Evolutionary conservation across 2,113 vertebrate species (phyloP), one percentile per base, ranked within the genome.

Genomic region (Bostrychus sinensis): DNA sequence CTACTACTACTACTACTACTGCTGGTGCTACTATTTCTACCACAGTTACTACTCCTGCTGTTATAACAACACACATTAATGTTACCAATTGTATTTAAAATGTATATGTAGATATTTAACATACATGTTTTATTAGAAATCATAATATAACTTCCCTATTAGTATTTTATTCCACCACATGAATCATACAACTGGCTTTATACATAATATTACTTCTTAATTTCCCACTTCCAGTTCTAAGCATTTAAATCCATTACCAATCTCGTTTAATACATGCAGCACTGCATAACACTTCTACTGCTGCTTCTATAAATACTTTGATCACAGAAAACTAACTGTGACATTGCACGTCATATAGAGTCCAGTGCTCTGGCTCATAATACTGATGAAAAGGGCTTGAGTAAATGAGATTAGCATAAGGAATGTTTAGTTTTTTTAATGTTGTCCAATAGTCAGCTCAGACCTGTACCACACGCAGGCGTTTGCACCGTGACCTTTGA

Each of bases 341-440:
- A 74, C 73, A 48, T 46, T 62, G 71, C 62, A 69, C 7, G 3
- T 56, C 1, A 34, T 42, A 64, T 42, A 16, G 58, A 70, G 5
- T 23, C 41, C 55, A 45, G 5, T 38, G 19, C 30, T 62, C 32
- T 58, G 16, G n/a, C 32, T 54, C 38, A 55, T 58, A 56, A 57
- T 32, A 55, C 60, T 26, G 16, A 43, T 1, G 32, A 23, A 63
- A 75, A 50, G 30, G 6, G 10, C 53, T 54, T 72, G 41, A 68
- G 36, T 30, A 77, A 84, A 84, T 78, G 22, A 73, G 81, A 87
- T 84, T 77, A 72, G 41, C 32, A 65, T 71, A 77, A 72, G 77
- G 72, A 84, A 89, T 84, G 73, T 74, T 59, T 72, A 72, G n/a
- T 41, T 51, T 66, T 68, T 46, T 39, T 30, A 51, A 51, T 51